Evolutionary conservation across 2,888 invertebrate genomes (phyloP).

Genomic region (Nineta flava): DNA sequence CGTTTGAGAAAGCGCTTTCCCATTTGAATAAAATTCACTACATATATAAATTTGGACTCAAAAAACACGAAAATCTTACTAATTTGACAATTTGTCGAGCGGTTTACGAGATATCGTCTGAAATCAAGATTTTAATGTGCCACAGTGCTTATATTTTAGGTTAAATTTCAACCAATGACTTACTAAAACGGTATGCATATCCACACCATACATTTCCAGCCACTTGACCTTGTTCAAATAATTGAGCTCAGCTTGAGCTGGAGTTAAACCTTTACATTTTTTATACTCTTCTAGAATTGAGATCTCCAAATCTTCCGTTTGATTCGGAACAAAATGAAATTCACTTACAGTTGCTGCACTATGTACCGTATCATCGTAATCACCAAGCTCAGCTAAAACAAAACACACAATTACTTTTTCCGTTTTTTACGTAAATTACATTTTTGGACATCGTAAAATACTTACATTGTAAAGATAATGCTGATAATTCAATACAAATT

Average conservation of each 20-base stretch:
- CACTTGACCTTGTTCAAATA: conserved; percentile 92
- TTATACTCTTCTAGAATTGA: conserved; percentile 85
- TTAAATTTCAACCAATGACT: too few relatives aligned
- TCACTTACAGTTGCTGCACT: conserved; percentile 96
- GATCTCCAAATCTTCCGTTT: conserved; percentile 92
- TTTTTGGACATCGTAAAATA: conserved; percentile 12
- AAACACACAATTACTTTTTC: background rate
- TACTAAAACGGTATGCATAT: conserved; percentile 90
- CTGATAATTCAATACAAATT: conserved; percentile 77
- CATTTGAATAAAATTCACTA: too few relatives aligned
- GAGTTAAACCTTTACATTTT: conserved; percentile 68
- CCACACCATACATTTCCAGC: conserved; percentile 98
- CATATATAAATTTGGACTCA: too few relatives aligned
- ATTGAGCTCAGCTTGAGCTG: conserved; percentile 89
- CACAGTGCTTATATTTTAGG: too few relatives aligned
- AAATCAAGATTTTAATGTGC: too few relatives aligned
- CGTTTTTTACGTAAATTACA: background rate
- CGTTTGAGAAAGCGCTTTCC: too few relatives aligned
- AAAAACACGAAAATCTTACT: too few relatives aligned
- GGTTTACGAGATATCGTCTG: too few relatives aligned
- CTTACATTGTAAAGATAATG: conserved; percentile 85
- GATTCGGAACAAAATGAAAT: conserved; percentile 92
- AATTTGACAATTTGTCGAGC: too few relatives aligned
- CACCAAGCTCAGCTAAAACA: conserved; percentile 81
- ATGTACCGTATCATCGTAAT: conserved; percentile 83